A percentile compares a stretch with the other conserved stretches of the same genome.
Conservation (phyloP, 2,113 vertebrate species). For the Typhlomys cinereus region DNA sequence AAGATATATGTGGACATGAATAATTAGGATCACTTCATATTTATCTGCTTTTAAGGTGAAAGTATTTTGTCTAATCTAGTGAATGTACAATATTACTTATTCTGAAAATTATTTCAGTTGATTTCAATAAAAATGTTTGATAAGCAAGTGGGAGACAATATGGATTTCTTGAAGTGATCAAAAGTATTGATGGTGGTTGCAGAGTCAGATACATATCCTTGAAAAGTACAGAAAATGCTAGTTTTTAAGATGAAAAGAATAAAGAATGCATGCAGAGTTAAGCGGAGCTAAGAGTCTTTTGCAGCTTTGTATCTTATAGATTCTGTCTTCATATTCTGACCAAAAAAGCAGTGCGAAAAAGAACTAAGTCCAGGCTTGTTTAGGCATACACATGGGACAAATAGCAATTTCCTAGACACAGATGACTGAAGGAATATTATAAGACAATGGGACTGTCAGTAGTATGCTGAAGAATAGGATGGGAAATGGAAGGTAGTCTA, state of each 20-base stretch:
- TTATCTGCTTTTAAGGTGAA: constrained; percentile 14
- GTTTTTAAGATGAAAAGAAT: background rate
- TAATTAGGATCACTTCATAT: background rate
- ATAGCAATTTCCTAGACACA: background rate
- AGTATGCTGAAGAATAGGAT: background rate
- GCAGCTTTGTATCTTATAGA: background rate
- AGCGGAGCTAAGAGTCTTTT: background rate
- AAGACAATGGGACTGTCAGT: background rate
- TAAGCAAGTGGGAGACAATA: background rate
- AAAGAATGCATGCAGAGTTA: background rate
- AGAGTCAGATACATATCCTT: background rate
- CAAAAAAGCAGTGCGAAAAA: background rate
- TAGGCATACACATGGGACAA: background rate
- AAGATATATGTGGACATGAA: background rate
- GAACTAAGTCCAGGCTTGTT: background rate
- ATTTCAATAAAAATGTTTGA: constrained; percentile 14
- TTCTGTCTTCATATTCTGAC: background rate
- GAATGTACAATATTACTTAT: background rate
- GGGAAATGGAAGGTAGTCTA: background rate
- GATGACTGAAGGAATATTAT: background rate
- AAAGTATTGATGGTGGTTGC: background rate
- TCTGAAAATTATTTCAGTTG: background rate
- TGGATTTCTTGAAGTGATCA: background rate
- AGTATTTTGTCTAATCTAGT: background rate
- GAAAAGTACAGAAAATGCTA: background rate